Conservation (phyloP, 2,113 vertebrate species). For the Puma concolor region DNA sequence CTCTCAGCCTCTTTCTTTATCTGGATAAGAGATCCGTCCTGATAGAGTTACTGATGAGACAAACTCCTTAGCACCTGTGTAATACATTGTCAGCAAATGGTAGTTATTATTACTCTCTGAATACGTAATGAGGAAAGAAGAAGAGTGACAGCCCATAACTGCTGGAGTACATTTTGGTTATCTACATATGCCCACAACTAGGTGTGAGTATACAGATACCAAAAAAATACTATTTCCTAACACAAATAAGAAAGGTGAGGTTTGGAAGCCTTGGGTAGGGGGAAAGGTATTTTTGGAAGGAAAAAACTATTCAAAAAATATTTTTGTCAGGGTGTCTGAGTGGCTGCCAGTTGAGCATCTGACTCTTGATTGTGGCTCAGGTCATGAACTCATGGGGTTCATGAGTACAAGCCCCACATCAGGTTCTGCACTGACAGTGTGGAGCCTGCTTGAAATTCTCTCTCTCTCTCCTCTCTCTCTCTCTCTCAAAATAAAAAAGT, state of each 20-base stretch:
- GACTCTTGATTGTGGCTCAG: no score
- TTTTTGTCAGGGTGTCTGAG: background rate
- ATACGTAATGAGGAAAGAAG: background rate
- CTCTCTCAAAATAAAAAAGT: no score
- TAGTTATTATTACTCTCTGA: background rate
- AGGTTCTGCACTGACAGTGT: no score
- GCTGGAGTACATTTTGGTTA: background rate
- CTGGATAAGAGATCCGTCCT: background rate
- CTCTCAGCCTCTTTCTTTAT: background rate
- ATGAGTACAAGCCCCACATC: no score
- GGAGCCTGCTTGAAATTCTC: no score
- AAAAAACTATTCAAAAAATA: background rate
- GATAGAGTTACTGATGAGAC: background rate
- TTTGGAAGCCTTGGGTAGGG: background rate
- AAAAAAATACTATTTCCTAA: conserved; percentile 8
- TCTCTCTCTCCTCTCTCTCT: no score
- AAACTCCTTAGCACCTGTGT: background rate
- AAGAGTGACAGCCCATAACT: background rate
- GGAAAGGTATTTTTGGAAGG: background rate
- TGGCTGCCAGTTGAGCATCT: no score
- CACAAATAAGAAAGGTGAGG: background rate
- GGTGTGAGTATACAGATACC: background rate
- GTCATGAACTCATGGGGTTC: no score
- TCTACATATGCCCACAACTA: background rate
- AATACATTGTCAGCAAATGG: background rate